phyloP scores from a whole-genome alignment of 2,113 vertebrate species.

The Saccopteryx leptura region DNA sequence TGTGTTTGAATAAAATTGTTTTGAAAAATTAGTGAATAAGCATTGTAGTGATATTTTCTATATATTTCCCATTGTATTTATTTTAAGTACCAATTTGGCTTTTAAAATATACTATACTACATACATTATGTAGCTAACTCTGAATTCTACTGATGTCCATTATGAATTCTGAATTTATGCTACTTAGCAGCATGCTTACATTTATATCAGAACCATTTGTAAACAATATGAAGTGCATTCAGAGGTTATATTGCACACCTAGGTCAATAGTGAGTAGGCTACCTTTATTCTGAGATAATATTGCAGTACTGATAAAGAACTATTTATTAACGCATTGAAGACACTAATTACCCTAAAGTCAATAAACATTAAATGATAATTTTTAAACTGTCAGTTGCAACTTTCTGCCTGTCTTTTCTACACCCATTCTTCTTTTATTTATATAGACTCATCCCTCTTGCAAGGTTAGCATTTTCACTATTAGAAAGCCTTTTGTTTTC shows the following conservation, averaged over 20 bases:
- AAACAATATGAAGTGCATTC: not conserved
- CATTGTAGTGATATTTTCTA: not conserved
- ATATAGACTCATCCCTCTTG: not conserved
- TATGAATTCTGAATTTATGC: not conserved
- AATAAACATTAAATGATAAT: not conserved
- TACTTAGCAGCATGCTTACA: not conserved
- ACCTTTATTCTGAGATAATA: conserved; percentile 18
- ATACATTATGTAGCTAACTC: not conserved
- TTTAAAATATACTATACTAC: not conserved
- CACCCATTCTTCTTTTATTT: not conserved
- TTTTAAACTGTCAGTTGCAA: conserved; percentile 13
- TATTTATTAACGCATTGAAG: not conserved
- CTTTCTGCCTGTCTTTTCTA: not conserved
- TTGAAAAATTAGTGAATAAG: conserved; percentile 46
- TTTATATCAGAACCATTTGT: not conserved
- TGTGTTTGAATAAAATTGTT: not conserved
- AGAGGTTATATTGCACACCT: not conserved
- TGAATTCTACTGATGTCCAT: not conserved
- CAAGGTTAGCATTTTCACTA: not conserved
- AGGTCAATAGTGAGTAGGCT: not conserved
- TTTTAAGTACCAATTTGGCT: not conserved
- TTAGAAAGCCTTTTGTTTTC: conserved; percentile 23
- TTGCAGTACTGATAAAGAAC: not conserved
- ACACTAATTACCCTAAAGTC: not conserved
- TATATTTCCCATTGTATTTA: not conserved